Base-by-base conservation (phyloP, 2,797 vertebrate genomes). In the Hemitrygon akajei region DNA sequence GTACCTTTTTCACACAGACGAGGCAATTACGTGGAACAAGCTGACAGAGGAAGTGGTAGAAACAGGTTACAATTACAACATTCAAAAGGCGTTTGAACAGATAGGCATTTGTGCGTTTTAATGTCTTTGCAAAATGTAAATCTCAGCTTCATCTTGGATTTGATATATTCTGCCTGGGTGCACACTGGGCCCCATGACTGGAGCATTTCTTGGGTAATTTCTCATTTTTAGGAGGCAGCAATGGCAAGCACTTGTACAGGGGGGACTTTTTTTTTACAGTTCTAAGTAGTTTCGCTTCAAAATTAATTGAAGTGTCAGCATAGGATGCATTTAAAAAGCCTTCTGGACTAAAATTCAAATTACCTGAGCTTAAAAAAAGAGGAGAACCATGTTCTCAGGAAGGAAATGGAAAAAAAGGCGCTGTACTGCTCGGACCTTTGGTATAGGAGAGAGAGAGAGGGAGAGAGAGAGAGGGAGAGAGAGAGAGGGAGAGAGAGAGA, bases 311-410 rank as follows among this genome's bases (percentile, higher is more conserved):
- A 89, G 58, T 66, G 63, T 66, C n/a, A n/a, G 30, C n/a, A 66
- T n/a, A 63, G 30, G 84, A n/a, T 4, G 34, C 27, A 87, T 89
- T 66, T 89, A 66, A 89, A 89, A 89, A 89, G n/a, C 30, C n/a
- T 34, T 16, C 30, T 20, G 86, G 7, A 63, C 58, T 89, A 34
- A 89, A 89, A 89, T 37, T 89, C 86, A 66, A 89, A 66, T 66
- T 9, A 16, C 63, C 30, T 87, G 27, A n/a, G 58, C 63, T 66
- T 34, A 10, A 34, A 34, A 34, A 87, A 89, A 66, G 16, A 20
- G 60, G 63, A 89, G 86, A 73, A 20, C 14, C 2, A 10, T n/a
- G 18, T 89, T 7, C 60, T 7, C 18, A 18, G 9, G 60, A 66
- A 11, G 7, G 81, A 84, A 84, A 14, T 84, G 12, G 0, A 30